A percentile compares a stretch with the other conserved stretches of the same genome.
phyloP scores from a whole-genome alignment of 2,113 vertebrate genomes.

The Mustela nigripes region DNA sequence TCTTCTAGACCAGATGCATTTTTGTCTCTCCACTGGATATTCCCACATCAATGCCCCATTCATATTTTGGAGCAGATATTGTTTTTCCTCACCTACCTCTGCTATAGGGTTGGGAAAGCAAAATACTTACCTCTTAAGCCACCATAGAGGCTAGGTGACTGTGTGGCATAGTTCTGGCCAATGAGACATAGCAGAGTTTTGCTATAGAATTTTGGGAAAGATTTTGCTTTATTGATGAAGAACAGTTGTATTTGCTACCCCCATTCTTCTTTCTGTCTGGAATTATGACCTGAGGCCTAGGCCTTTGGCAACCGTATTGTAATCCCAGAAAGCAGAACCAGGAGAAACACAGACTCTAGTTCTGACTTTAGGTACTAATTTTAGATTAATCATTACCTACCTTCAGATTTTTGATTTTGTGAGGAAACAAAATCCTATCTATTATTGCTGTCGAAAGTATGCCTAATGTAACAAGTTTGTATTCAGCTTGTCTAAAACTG shows the following conservation, averaged over 20 bases:
- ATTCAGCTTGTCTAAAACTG: neutral
- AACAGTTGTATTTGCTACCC: neutral
- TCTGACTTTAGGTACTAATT: neutral
- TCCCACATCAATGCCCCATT: neutral
- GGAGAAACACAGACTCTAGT: neutral
- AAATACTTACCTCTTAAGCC: neutral
- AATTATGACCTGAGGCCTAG: neutral
- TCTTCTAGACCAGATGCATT: neutral
- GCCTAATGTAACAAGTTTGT: neutral
- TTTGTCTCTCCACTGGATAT: neutral
- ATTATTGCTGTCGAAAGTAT: neutral
- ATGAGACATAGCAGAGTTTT: neutral
- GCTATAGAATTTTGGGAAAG: neutral
- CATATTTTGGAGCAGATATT: neutral
- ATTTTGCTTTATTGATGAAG: neutral
- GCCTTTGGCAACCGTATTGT: neutral
- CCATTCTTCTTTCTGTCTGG: neutral
- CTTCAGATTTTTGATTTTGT: slow-evolving; percentile 19
- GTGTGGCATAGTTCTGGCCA: neutral
- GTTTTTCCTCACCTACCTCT: neutral
- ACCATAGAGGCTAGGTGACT: neutral
- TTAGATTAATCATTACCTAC: neutral
- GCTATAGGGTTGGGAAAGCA: neutral
- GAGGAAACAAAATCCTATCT: neutral
- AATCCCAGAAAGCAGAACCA: neutral